Evolutionary conservation across 2,888 invertebrate species (phyloP).

Genomic region (Eumerus sabulonum): DNA sequence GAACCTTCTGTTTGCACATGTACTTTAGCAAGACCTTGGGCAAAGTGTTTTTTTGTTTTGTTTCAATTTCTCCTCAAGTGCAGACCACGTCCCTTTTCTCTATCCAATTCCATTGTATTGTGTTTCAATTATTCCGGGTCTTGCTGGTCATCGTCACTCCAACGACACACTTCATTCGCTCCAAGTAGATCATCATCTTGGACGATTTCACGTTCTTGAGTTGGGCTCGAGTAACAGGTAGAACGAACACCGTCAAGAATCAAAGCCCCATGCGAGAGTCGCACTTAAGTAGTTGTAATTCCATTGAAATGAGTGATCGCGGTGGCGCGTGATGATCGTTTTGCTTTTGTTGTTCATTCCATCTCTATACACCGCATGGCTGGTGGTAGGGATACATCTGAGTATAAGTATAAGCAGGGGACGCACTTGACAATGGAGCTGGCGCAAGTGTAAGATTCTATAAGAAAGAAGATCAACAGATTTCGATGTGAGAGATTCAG

Average conservation of each 20-base stretch:
- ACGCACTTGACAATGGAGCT: constrained; percentile 47
- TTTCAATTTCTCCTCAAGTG: constrained; percentile 39
- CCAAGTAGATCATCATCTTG: no score
- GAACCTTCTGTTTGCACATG: constrained; percentile 37
- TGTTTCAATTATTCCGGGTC: constrained; percentile 34
- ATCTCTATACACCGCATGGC: no score
- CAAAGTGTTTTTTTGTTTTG: no score
- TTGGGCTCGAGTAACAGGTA: constrained; percentile 24
- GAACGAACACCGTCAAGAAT: constrained; percentile 22
- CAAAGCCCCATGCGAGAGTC: constrained; percentile 31
- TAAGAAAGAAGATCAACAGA: constrained; percentile 24
- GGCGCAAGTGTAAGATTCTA: constrained; percentile 60
- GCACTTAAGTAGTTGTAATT: constrained; percentile 61
- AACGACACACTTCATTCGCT: constrained; percentile 10
- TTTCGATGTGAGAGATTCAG: constrained; percentile 24
- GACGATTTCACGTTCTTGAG: neutral
- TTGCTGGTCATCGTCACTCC: constrained; percentile 36
- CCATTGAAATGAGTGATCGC: constrained; percentile 52
- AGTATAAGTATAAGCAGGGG: neutral
- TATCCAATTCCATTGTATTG: constrained; percentile 23
- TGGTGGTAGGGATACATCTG: no score
- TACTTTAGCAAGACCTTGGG: constrained; percentile 46
- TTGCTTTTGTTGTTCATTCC: no score
- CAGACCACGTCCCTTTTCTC: constrained; percentile 6
- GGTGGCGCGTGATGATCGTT: constrained; percentile 1